Base-by-base conservation (phyloP, 2,113 vertebrate genomes). In the Plecotus auritus region DNA sequence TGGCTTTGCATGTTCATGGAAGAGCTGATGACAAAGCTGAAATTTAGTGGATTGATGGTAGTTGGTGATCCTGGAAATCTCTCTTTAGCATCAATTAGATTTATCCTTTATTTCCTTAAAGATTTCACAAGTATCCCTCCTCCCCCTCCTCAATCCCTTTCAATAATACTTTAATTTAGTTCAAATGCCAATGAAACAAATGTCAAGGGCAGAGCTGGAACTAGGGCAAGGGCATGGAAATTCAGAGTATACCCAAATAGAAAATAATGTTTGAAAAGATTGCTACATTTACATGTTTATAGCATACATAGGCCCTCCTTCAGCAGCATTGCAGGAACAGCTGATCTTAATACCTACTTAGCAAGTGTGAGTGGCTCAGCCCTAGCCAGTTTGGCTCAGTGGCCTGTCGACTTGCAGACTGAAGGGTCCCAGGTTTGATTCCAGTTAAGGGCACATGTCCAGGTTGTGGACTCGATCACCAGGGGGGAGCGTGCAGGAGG, bases 181-280 rank as follows among this genome's bases (percentile, higher is more conserved):
- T 88, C 26, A 54, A 87, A 77, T 93, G 64, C 35, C 16, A 18
- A 6, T 64, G 35, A 64, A 87, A 90, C 61, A 78, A 28, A 61
- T 82, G 84, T 89, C 85, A 80, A 94, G 91, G 70, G 28, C 32
- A 94, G 54, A 67, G 28, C 30, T 37, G 20, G 81, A 35, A 85
- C 37, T 51, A 72, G 45, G 47, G 77, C 1, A 85, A 88, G 66
- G 14, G 45, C 49, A 59, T 30, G 26, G 23, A 80, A 26, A 47
- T 85, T 70, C 80, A 95, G 61, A 88, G 72, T 49, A 4, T 8
- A 32, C 28, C 11, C 40, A 85, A 14, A 72, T 81, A 92, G 84
- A 97, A 95, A 95, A 85, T 87, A 74, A 93, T 59, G 45, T 88
- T 94, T 91, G 18, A 37, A 88, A 85, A 88, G 80, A 85, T 23